phyloP scores from a whole-genome alignment of 2,113 vertebrate genomes.

The Circaetus gallicus region DNA sequence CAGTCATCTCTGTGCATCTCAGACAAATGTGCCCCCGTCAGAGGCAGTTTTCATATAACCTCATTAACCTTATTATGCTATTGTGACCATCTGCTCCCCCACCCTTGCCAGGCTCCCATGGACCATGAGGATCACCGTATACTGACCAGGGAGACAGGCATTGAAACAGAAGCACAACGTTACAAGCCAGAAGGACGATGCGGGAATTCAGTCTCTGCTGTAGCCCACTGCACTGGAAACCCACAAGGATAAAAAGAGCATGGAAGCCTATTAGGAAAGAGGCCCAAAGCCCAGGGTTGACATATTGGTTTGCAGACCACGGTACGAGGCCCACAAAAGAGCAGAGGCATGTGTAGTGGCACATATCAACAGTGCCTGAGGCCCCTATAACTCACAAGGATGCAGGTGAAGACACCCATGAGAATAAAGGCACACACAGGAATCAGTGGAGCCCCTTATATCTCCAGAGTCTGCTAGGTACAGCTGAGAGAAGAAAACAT shows the following conservation, averaged over 20 bases:
- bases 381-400: not conserved
- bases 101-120: not conserved
- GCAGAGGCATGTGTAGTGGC: not conserved
- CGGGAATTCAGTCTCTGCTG: not conserved
- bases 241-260: not conserved
- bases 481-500: not conserved
- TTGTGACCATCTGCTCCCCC: constrained; percentile 29
- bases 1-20: not conserved
- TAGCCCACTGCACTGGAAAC: not conserved
- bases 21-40: not conserved
- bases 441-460: not conserved
- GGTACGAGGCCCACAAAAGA: not conserved
- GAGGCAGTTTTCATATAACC: not conserved
- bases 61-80: not conserved
- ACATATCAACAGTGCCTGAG: not conserved
- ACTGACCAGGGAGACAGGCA: not conserved
- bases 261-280: not conserved
- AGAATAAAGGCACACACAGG: not conserved
- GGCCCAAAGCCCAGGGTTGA: not conserved
- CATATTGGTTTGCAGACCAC: not conserved
- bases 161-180: not conserved
- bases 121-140: not conserved
- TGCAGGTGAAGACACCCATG: not conserved
- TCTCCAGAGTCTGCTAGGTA: not conserved
- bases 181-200: not conserved